A percentile compares a stretch with the other conserved stretches of the same genome.
These are phyloP conservation scores for Solea senegalensis DNA, from an alignment of 2,113 vertebrate species.

Conservation along the genomic window DNA sequence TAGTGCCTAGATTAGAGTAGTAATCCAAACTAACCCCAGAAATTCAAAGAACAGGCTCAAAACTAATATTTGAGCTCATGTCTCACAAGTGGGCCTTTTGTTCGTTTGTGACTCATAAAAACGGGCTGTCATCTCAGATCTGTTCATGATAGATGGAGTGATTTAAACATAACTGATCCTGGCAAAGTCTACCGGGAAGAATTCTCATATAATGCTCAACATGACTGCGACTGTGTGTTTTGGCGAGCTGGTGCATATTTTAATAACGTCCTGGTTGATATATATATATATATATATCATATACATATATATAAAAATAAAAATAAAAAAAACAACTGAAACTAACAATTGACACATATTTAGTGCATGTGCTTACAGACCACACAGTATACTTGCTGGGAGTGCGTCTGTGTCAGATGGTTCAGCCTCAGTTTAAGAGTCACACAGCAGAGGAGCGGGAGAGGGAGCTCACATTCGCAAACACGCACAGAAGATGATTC, in stretches of 20 bases:
- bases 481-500: conserved; percentile 69
- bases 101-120: conserved; percentile 70
- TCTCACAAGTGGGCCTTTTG: conserved; percentile 75
- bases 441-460: conserved; percentile 17
- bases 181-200: conserved; percentile 40
- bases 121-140: conserved; percentile 63
- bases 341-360: conserved; percentile 28
- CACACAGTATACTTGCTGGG: conserved; percentile 35
- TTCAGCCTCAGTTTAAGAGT: conserved; percentile 34
- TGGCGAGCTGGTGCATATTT: conserved; percentile 4
- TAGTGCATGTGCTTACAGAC: conserved; percentile 17
- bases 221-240: conserved; percentile 35
- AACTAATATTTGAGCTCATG: conserved; percentile 79
- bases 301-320: too few species aligned
- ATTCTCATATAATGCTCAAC: conserved; percentile 36
- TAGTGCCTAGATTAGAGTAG: conserved; percentile 68
- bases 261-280: conserved; percentile 43
- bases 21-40: conserved; percentile 74
- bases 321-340: not conserved
- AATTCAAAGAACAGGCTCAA: conserved; percentile 77
- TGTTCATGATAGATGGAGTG: conserved; percentile 63
- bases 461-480: conserved; percentile 40
- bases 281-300: too few species aligned
- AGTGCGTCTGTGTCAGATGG: conserved; percentile 29
- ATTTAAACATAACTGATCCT: conserved; percentile 63